A percentile compares a stretch with the other conserved stretches of the same genome.
phyloP scores from a whole-genome alignment of 1,140 invertebrate species.

The Panagrolaimus sp. region DNA sequence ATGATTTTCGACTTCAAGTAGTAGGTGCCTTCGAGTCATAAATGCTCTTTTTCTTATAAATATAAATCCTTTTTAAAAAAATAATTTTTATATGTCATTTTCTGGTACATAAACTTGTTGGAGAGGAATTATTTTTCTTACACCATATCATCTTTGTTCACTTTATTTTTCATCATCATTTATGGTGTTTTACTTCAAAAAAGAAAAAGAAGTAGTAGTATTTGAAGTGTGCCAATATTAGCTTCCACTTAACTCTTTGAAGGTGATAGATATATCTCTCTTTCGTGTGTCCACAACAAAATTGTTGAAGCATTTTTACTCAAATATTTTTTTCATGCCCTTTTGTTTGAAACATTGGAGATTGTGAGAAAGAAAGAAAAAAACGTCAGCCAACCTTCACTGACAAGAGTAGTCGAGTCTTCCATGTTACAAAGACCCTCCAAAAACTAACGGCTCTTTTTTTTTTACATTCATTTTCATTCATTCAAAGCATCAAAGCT shows the following conservation, averaged over 20 bases:
- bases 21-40: background rate
- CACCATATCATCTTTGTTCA: background rate
- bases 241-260: conserved; percentile 11
- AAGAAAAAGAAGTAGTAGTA: background rate
- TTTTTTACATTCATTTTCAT: conserved; percentile 10
- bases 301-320: background rate
- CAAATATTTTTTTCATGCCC: background rate
- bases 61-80: background rate
- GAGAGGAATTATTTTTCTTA: conserved; percentile 3
- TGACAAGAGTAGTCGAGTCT: too few species aligned
- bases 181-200: background rate
- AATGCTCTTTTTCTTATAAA: conserved; percentile 5
- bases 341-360: background rate
- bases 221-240: conserved; percentile 10
- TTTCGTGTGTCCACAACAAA: conserved; percentile 11
- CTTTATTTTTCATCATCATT: background rate
- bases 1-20: too few species aligned
- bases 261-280: background rate
- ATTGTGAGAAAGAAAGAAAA: too few species aligned
- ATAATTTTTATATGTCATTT: background rate
- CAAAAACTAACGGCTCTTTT: background rate
- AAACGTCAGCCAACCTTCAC: too few species aligned
- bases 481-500: background rate
- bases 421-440: too few species aligned
- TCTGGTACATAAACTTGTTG: background rate